Percentiles rank a stretch among this genome's conserved stretches.
phyloP scores from a whole-genome alignment of 1,140 invertebrate genomes.

The Scaptodrosophila lebanonensis region DNA sequence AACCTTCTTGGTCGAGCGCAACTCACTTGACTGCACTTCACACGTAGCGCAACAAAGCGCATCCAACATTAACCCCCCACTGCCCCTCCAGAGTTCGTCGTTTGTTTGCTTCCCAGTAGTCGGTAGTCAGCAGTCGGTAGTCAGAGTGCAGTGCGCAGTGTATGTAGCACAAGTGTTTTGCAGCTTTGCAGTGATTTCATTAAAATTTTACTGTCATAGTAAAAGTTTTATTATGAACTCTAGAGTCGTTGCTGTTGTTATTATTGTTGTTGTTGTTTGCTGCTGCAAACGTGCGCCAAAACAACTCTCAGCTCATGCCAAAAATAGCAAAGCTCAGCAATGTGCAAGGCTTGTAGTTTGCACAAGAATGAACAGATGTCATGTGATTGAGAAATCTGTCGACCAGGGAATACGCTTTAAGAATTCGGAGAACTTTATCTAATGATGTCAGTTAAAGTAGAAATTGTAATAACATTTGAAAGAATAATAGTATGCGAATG shows the following conservation, averaged over 20 bases:
- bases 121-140: no score
- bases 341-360: no score
- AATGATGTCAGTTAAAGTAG: not conserved
- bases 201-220: conserved; percentile 68
- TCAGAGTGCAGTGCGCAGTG: not conserved
- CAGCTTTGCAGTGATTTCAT: conserved; percentile 65
- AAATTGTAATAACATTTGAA: conserved; percentile 26
- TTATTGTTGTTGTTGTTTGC: conserved; percentile 17
- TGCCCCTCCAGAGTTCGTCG: conserved; percentile 1
- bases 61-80: conserved; percentile 13
- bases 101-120: no score
- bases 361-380: no score
- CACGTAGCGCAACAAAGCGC: conserved; percentile 17
- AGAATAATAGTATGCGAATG: conserved; percentile 3
- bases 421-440: no score
- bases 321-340: conserved; percentile 18
- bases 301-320: conserved; percentile 38
- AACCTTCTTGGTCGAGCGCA: conserved; percentile 16
- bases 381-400: no score
- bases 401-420: no score
- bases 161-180: conserved; percentile 43
- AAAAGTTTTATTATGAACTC: conserved; percentile 66
- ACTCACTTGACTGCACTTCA: conserved; percentile 29
- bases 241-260: conserved; percentile 26
- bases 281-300: conserved; percentile 47